Evolutionary conservation across 1,140 invertebrate species (phyloP), one percentile per base, ranked within the genome.

Genomic region (Orussus abietinus): DNA sequence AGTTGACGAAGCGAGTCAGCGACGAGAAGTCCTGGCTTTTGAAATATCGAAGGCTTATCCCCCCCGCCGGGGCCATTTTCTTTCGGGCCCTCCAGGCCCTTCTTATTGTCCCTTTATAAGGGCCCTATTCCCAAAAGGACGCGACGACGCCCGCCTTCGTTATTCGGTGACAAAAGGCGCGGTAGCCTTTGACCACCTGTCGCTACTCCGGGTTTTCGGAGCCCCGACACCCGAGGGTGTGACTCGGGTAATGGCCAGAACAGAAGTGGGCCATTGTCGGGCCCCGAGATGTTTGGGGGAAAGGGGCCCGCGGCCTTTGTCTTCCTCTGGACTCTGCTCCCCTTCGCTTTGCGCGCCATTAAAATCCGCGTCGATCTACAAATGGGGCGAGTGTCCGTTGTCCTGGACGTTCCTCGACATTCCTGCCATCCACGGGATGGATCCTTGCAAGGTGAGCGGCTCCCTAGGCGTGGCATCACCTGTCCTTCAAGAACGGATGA

Each of bases 121-220:
- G n/a, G n/a, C n/a, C n/a, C n/a, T n/a, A n/a, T n/a, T n/a, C n/a
- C 46, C 45, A 20, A 26, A 30, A 21, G 47, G 14, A 51, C 25
- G 26, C 35, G 17, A 41, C 11, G 19, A 17, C 4, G n/a, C 2
- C 13, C 20, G 42, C 14, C 19, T 42, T 42, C 36, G 33, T 53
- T 47, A 20, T 36, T 32, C 49, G 10, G 47, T 40, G 49, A 61
- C 52, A 61, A 59, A 57, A 47, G 41, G 28, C 31, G 51, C 60
- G 57, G 64, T 65, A 64, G 54, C 62, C n/a, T 51, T 59, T 54
- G 53, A 57, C 58, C 57, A 62, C 60, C 62, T 66, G 62, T 62
- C 51, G 60, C 47, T 55, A 42, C 36, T 49, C 44, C 37, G 42
- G 10, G n/a, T 18, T 48, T 42, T 53, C 48, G 50, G 36, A 48